Evolutionary conservation across 2,888 invertebrate species (phyloP).

Genomic region (Ectropis crepuscularia): DNA sequence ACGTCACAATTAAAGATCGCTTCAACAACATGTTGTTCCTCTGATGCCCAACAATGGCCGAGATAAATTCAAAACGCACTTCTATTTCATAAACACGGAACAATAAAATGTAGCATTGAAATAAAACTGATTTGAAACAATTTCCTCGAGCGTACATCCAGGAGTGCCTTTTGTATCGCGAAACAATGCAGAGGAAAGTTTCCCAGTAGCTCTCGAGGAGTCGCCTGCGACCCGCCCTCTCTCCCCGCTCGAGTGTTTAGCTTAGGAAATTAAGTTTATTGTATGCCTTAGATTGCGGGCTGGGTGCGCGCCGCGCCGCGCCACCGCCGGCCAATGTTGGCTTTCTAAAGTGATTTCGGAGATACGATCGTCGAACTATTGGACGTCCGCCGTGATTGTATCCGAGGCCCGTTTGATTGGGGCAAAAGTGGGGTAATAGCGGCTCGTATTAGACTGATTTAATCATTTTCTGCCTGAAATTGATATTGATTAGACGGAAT

Average conservation of each 20-base stretch:
- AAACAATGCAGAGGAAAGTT: conserved; percentile 37
- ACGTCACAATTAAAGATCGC: too few species aligned
- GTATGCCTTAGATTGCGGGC: conserved; percentile 58
- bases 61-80: conserved; percentile 4
- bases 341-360: conserved; percentile 45
- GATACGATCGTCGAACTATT: conserved; percentile 34
- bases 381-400: conserved; percentile 25
- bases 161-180: conserved; percentile 34
- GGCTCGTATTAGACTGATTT: conserved; percentile 13
- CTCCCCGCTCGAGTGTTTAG: conserved; percentile 54
- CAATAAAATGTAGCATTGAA: conserved; percentile 18
- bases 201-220: conserved; percentile 34
- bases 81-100: conserved; percentile 5
- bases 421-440: conserved; percentile 26
- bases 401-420: conserved; percentile 28
- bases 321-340: conserved; percentile 36
- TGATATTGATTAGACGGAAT: conserved; percentile 20
- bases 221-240: conserved; percentile 18
- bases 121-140: conserved; percentile 22
- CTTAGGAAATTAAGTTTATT: conserved; percentile 71
- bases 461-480: conserved; percentile 11
- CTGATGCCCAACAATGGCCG: not conserved
- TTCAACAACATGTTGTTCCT: too few species aligned
- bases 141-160: conserved; percentile 18
- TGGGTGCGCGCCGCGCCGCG: conserved; percentile 33